Conservation (phyloP, 2,113 vertebrate genomes). For the Lycocorax pyrrhopterus region DNA sequence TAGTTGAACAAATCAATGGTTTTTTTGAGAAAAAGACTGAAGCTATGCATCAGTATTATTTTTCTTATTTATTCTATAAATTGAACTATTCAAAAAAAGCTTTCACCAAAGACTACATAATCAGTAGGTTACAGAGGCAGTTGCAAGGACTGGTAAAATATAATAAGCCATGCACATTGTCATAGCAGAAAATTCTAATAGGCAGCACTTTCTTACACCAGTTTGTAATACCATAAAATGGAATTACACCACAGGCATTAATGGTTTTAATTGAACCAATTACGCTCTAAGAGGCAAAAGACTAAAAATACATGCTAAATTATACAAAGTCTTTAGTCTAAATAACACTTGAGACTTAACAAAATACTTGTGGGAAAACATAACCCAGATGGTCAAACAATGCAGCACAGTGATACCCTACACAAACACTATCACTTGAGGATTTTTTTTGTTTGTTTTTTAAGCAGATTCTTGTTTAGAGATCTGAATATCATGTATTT, state of each 20-base stretch:
- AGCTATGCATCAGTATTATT: neutral
- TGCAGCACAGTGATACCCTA: neutral
- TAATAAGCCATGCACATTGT: neutral
- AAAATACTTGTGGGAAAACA: constrained; percentile 24
- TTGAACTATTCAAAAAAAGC: neutral
- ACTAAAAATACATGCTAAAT: constrained; percentile 36
- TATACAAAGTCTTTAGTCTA: neutral
- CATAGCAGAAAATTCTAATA: neutral
- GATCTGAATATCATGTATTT: neutral
- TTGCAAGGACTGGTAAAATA: constrained; percentile 2
- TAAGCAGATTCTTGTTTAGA: neutral
- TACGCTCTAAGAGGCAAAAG: constrained; percentile 19
- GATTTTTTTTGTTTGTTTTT: neutral
- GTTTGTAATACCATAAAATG: constrained; percentile 23
- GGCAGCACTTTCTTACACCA: neutral
- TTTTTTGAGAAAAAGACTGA: neutral
- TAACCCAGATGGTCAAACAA: constrained; percentile 17
- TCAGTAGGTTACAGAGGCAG: neutral
- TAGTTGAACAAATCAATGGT: neutral
- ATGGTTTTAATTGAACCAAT: constrained; percentile 44
- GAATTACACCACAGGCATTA: constrained; percentile 48
- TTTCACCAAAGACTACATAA: neutral
- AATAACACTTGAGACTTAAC: constrained; percentile 25
- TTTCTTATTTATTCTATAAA: neutral
- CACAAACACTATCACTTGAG: neutral